Evolutionary conservation across 2,888 invertebrate genomes (phyloP).

Genomic region (Adineta ricciae): DNA sequence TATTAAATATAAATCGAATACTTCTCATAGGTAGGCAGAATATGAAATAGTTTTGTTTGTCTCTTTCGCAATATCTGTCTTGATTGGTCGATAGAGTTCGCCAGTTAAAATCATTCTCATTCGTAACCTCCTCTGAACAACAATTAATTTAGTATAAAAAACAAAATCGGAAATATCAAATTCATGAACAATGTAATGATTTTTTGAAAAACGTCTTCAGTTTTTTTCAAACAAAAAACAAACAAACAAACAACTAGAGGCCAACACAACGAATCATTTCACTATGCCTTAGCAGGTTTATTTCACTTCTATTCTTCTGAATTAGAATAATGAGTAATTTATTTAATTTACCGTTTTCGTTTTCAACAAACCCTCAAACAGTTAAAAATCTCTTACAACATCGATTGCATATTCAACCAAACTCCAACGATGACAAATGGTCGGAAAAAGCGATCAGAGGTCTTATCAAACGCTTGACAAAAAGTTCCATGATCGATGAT

Average conservation of each 20-base stretch:
- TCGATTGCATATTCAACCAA: neutral
- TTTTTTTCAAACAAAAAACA: neutral
- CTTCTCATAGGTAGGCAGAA: too few species aligned
- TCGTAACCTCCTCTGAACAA: neutral
- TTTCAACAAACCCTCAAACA: neutral
- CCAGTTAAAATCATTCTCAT: neutral
- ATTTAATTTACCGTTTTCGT: slow-evolving; percentile 3
- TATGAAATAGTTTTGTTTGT: too few species aligned
- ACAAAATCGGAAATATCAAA: neutral
- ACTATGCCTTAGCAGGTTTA: neutral
- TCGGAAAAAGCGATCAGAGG: slow-evolving; percentile 94
- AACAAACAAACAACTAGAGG: neutral
- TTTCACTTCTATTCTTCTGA: neutral
- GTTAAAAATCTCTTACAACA: neutral
- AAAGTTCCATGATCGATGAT: slow-evolving; percentile 66
- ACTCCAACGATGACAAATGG: slow-evolving; percentile 65
- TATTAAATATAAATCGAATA: neutral
- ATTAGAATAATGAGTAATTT: slow-evolving; percentile 1
- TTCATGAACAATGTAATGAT: neutral
- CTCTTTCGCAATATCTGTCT: neutral
- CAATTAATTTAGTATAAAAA: neutral
- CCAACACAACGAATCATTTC: neutral
- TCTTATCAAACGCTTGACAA: slow-evolving; percentile 89
- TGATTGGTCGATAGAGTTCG: neutral
- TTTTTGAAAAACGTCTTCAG: neutral